Conservation (phyloP, 2,113 vertebrate species). For the Mustelus asterias region DNA sequence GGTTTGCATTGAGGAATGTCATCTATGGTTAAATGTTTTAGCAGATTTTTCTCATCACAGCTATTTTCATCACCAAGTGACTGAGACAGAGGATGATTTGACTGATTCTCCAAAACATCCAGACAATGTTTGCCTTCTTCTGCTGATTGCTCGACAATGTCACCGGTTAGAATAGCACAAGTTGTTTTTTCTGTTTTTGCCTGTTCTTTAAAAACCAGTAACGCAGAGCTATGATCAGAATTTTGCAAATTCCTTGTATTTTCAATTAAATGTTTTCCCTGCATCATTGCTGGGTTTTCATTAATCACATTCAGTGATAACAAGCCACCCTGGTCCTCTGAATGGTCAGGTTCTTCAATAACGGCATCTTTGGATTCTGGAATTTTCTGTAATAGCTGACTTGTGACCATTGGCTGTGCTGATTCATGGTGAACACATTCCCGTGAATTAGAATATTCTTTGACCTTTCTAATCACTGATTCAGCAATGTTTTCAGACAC, state of each 20-base stretch:
- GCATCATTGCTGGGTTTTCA: conserved; percentile 42
- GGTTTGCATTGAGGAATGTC: background rate
- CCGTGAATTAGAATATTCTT: background rate
- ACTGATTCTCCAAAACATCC: background rate
- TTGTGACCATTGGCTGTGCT: background rate
- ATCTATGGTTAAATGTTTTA: background rate
- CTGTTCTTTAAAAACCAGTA: conserved; percentile 52
- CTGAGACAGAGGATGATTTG: background rate
- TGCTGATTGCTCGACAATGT: background rate
- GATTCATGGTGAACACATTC: background rate
- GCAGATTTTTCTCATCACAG: background rate
- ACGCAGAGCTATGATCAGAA: conserved; percentile 46
- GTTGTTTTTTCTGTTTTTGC: conserved; percentile 37
- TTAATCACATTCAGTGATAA: conserved; percentile 37
- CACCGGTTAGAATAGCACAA: background rate
- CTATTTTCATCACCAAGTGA: background rate
- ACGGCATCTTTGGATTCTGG: background rate
- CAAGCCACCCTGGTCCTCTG: conserved; percentile 44
- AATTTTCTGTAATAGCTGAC: conserved; percentile 37
- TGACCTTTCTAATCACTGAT: background rate
- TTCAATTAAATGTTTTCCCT: conserved; percentile 42
- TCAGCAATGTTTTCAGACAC: background rate
- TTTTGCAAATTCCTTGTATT: conserved; percentile 40
- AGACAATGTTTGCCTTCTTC: background rate
- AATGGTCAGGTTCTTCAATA: conserved; percentile 43